Conservation (phyloP, 2,113 vertebrate species). For the Setophaga petechia region DNA sequence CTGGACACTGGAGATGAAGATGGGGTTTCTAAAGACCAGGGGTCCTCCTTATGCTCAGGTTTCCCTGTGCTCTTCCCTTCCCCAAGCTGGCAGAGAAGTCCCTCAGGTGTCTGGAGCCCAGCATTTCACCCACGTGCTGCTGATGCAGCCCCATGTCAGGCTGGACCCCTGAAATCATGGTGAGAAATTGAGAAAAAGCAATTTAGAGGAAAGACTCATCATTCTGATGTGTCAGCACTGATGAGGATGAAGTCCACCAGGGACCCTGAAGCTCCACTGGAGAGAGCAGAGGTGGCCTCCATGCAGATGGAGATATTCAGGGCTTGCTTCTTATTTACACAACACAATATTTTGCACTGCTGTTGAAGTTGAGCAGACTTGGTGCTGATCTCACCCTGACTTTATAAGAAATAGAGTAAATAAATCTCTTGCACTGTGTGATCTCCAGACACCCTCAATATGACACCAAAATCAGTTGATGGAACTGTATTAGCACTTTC, state of each 20-base stretch:
- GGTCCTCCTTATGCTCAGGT: neutral
- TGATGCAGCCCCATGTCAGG: too few relatives aligned
- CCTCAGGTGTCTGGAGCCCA: neutral
- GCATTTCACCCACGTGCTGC: fast-evolving
- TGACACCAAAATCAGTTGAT: neutral
- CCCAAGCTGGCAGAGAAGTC: neutral
- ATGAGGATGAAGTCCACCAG: neutral
- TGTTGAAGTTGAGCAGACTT: neutral
- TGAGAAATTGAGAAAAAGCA: neutral
- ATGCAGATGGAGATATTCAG: neutral
- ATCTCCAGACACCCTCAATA: neutral
- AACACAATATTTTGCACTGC: neutral
- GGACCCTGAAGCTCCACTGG: neutral
- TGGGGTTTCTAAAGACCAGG: neutral
- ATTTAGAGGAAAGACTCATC: fast-evolving
- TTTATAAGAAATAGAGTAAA: neutral
- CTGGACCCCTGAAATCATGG: neutral
- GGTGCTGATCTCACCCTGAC: neutral
- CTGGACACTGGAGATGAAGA: neutral
- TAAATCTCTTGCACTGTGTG: neutral
- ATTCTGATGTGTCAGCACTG: fast-evolving
- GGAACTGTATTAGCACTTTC: neutral
- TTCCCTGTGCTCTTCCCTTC: neutral
- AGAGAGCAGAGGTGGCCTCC: neutral
- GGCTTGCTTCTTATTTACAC: neutral